A percentile compares a stretch with the other conserved stretches of the same genome.
phyloP scores from a whole-genome alignment of 1,140 invertebrate genomes.

The Pseudobourletiella spinata region DNA sequence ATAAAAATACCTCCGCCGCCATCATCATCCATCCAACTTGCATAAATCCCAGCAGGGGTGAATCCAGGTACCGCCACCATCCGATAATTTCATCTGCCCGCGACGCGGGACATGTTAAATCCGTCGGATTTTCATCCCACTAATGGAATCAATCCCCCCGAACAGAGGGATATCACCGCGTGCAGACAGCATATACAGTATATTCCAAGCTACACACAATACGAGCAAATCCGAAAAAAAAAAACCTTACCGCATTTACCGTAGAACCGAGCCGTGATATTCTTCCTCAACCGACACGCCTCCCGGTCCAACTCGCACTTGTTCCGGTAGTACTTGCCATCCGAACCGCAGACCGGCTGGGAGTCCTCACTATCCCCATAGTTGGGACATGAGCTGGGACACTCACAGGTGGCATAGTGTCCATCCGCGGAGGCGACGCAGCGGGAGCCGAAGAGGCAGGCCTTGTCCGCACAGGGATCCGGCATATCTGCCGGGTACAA shows the following conservation, averaged over 20 bases:
- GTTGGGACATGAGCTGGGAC: slow-evolving; percentile 62
- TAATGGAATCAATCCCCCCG: neutral
- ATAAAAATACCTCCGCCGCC: too few relatives aligned
- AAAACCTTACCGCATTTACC: slow-evolving; percentile 72
- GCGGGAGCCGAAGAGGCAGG: slow-evolving; percentile 62
- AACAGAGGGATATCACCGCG: neutral
- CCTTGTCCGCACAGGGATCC: slow-evolving; percentile 64
- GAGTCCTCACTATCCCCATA: slow-evolving; percentile 70
- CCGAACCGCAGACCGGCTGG: slow-evolving; percentile 63
- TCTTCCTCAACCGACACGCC: slow-evolving; percentile 61
- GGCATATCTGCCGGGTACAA: slow-evolving; percentile 56
- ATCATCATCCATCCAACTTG: too few relatives aligned
- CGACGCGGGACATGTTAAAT: neutral
- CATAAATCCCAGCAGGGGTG: neutral
- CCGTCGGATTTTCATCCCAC: neutral
- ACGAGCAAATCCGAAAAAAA: neutral
- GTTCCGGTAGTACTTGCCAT: slow-evolving; percentile 58
- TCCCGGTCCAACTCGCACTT: slow-evolving; percentile 68
- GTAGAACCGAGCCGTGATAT: slow-evolving; percentile 74
- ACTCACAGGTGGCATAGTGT: slow-evolving; percentile 57
- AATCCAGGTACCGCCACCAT: neutral
- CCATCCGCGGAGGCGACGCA: slow-evolving; percentile 69
- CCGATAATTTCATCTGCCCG: neutral
- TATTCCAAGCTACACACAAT: neutral
- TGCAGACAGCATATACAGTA: neutral